Evolutionary conservation across 2,113 vertebrate genomes (phyloP).

Genomic region (Albula goreensis): DNA sequence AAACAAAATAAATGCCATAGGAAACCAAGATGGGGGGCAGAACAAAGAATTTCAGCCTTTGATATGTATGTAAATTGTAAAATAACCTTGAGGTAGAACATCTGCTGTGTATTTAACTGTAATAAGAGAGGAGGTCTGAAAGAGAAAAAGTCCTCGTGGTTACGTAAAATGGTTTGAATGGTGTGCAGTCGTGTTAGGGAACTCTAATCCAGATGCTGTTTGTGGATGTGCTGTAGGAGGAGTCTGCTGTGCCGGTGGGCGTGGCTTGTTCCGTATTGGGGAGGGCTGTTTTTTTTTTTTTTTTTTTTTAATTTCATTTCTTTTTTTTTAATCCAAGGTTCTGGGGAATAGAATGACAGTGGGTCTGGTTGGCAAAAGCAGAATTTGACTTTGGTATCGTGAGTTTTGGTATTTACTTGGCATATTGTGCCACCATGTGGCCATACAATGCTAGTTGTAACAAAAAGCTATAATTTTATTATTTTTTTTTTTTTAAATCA

Average conservation of each 20-base stretch:
- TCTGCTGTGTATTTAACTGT: conserved; percentile 59
- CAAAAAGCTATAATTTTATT: conserved; percentile 69
- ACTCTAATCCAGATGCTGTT: conserved; percentile 12
- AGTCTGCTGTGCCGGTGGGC: conserved; percentile 60
- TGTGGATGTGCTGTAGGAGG: neutral
- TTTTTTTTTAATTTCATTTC: no score
- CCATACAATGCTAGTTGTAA: conserved; percentile 69
- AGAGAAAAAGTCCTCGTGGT: conserved; percentile 3
- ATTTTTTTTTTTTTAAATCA: conserved; percentile 75
- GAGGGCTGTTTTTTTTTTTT: neutral
- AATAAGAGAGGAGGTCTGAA: conserved; percentile 32
- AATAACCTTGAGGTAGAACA: conserved; percentile 58
- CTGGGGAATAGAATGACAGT: neutral
- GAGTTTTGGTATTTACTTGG: conserved; percentile 56
- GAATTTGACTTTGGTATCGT: conserved; percentile 64
- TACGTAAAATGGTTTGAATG: conserved; percentile 41
- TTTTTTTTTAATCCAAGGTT: neutral
- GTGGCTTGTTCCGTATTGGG: conserved; percentile 61
- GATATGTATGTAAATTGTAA: conserved; percentile 38
- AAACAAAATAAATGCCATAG: conserved; percentile 39
- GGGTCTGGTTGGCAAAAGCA: conserved; percentile 48
- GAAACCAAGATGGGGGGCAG: conserved; percentile 43
- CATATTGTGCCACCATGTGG: conserved; percentile 76
- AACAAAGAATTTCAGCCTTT: conserved; percentile 46
- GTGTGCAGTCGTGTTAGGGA: conserved; percentile 13